phyloP scores from a whole-genome alignment of 2,797 vertebrate genomes.

The Discoglossus pictus region DNA sequence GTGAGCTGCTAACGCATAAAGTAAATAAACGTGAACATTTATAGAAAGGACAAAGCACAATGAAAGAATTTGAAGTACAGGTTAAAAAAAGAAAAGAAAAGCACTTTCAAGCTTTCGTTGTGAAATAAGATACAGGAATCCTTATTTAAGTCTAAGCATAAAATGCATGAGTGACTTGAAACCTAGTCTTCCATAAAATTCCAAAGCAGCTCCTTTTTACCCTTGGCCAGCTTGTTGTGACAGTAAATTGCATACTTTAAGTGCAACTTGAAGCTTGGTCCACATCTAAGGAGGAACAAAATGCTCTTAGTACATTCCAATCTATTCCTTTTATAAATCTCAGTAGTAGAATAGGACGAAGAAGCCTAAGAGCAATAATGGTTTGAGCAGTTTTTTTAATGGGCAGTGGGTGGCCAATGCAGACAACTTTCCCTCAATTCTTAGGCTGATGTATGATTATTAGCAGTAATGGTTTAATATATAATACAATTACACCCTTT shows the following conservation, averaged over 20 bases:
- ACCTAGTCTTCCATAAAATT: conserved; percentile 10
- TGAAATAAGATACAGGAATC: conserved; percentile 47
- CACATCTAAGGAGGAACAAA: conserved; percentile 40
- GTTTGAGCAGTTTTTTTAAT: no score
- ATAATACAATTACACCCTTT: conserved; percentile 45
- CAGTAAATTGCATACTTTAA: conserved; percentile 29
- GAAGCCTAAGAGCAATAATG: no score
- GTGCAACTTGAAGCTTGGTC: conserved; percentile 35
- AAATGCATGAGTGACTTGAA: conserved; percentile 32
- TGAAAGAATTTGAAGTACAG: conserved; percentile 48
- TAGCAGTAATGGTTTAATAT: conserved; percentile 42
- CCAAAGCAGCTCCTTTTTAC: not conserved
- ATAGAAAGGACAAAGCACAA: conserved; percentile 54
- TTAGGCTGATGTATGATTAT: no score
- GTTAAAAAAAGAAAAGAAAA: conserved; percentile 36
- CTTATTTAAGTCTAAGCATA: not conserved
- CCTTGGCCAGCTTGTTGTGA: not conserved
- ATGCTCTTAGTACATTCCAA: conserved; percentile 38
- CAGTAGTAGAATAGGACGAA: no score
- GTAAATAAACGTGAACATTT: conserved; percentile 71
- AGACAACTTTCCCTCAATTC: no score
- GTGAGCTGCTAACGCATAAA: conserved; percentile 65
- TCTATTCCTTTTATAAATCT: conserved; percentile 10
- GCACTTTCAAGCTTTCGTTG: conserved; percentile 5
- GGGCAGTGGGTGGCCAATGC: no score